Conservation (phyloP, 2,888 invertebrate genomes). For the Latrodectus elegans region DNA sequence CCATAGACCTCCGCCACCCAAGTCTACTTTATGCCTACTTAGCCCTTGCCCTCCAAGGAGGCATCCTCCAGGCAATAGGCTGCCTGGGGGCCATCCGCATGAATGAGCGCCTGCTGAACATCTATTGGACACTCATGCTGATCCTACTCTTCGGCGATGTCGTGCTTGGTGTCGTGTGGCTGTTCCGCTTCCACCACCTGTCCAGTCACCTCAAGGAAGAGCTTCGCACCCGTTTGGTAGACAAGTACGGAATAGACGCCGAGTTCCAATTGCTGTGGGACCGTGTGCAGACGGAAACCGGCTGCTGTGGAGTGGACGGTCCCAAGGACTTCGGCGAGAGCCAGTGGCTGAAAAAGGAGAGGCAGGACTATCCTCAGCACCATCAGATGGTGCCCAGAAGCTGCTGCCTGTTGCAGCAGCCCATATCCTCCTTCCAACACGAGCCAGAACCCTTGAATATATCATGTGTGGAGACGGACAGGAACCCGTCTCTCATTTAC, state of each 20-base stretch:
- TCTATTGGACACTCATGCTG: constrained; percentile 87
- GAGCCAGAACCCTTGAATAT: constrained; percentile 53
- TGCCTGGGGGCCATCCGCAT: constrained; percentile 87
- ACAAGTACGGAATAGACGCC: constrained; percentile 84
- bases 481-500: constrained; percentile 51
- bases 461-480: constrained; percentile 64
- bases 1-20: constrained; percentile 80
- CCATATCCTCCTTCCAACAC: constrained; percentile 74
- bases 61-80: constrained; percentile 78
- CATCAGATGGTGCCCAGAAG: constrained; percentile 69
- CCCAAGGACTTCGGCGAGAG: constrained; percentile 75
- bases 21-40: constrained; percentile 89
- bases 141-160: constrained; percentile 88
- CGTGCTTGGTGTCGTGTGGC: constrained; percentile 89
- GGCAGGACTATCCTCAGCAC: constrained; percentile 48
- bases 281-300: constrained; percentile 79
- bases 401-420: constrained; percentile 74
- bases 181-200: constrained; percentile 85
- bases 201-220: constrained; percentile 84
- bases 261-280: constrained; percentile 78
- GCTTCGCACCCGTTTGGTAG: constrained; percentile 79
- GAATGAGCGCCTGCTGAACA: constrained; percentile 86
- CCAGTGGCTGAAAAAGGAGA: constrained; percentile 48
- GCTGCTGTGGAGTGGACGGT: constrained; percentile 86
- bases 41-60: constrained; percentile 83